phyloP scores from a whole-genome alignment of 2,113 vertebrate genomes.

The Eurystomus gularis region DNA sequence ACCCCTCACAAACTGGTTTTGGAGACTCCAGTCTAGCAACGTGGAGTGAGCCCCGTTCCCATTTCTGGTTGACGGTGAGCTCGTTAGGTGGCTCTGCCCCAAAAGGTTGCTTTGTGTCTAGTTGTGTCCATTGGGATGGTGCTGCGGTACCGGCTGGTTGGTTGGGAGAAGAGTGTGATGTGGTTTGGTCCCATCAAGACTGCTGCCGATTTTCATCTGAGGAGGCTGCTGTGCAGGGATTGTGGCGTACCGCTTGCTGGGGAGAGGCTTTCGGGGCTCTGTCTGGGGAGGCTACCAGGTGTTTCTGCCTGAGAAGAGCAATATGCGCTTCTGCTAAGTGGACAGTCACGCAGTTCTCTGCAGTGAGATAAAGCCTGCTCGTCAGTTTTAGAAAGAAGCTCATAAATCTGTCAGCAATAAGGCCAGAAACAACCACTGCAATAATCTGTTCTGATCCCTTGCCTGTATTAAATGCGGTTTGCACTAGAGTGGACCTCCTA shows the following conservation, averaged over 20 bases:
- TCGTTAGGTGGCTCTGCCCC: neutral
- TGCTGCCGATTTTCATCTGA: neutral
- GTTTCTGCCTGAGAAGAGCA: neutral
- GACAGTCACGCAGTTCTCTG: fast-evolving
- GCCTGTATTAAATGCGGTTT: neutral
- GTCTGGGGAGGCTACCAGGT: neutral
- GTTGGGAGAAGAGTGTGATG: neutral
- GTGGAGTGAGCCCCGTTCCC: neutral
- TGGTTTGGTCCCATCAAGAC: neutral
- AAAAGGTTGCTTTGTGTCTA: neutral
- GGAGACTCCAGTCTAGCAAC: neutral
- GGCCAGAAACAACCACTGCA: neutral
- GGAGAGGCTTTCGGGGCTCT: neutral
- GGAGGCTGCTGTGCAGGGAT: neutral
- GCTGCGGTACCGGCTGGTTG: neutral
- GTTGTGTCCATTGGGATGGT: neutral
- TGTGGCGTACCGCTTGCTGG: neutral
- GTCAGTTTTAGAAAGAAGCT: neutral
- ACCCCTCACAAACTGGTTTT: neutral
- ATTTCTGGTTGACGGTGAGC: neutral
- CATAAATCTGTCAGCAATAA: neutral
- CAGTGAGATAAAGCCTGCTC: neutral
- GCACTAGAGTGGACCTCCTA: neutral
- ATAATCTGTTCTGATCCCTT: neutral
- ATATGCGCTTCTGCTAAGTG: fast-evolving